Conservation (phyloP, 2,113 vertebrate genomes). For the Sterrhoptilus dennistouni region DNA sequence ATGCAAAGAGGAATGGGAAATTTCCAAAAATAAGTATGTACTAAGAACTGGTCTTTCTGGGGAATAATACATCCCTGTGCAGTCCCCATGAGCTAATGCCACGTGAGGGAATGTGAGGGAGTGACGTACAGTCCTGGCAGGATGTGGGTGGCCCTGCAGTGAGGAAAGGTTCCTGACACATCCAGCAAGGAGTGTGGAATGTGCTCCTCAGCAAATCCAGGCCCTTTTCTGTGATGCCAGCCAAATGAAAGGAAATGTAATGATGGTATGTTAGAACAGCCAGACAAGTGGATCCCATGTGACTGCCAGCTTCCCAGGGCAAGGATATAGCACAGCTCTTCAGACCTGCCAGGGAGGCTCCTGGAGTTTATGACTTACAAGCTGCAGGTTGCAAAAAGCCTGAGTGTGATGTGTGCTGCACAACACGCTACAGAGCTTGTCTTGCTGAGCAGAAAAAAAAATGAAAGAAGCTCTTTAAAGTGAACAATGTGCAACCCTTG, state of each 20-base stretch:
- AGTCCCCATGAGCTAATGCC: neutral
- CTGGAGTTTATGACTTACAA: neutral
- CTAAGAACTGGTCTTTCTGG: neutral
- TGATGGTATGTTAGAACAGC: neutral
- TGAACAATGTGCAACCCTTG: neutral
- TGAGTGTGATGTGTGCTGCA: neutral
- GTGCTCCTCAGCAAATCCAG: neutral
- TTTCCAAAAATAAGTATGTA: neutral
- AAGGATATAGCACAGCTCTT: neutral
- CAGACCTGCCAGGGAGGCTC: neutral
- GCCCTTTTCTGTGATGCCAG: neutral
- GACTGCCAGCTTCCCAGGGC: neutral
- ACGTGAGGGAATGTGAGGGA: neutral
- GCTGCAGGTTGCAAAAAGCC: neutral
- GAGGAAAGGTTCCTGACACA: neutral
- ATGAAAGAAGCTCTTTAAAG: neutral
- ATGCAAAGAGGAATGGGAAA: neutral
- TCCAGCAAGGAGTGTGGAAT: neutral
- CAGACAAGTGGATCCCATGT: neutral
- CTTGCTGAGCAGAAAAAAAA: neutral
- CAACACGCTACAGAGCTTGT: neutral
- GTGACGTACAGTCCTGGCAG: neutral
- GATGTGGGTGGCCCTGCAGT: accelerated
- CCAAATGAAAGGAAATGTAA: neutral
- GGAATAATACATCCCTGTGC: neutral